Percentiles rank a stretch among this genome's conserved stretches.
Evolutionary conservation across 2,113 vertebrate species (phyloP).

Genomic region (Labeo catla): DNA sequence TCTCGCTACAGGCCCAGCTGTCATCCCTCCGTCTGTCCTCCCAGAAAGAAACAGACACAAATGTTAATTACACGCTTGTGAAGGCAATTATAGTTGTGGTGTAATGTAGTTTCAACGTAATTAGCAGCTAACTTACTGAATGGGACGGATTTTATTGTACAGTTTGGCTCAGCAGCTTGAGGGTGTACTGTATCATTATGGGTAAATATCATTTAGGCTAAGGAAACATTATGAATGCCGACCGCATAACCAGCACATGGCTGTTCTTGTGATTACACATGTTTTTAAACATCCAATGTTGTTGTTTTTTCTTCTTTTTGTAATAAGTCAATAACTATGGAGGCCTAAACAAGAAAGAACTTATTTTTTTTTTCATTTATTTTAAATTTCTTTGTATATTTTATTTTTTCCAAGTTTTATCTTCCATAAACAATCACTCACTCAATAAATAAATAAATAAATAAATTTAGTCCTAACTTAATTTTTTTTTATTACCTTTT

Average conservation of each 20-base stretch:
- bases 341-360: neutral
- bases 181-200: constrained; percentile 24
- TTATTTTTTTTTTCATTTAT: too few species aligned
- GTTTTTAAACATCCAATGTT: neutral
- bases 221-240: constrained; percentile 7
- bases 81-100: constrained; percentile 46
- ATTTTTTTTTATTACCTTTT: too few species aligned
- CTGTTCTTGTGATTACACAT: neutral
- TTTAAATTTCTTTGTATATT: too few species aligned
- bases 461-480: neutral
- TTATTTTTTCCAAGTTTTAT: too few species aligned
- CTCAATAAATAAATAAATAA: too few species aligned
- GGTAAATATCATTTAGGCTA: constrained; percentile 2
- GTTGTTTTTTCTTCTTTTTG: neutral
- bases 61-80: constrained; percentile 32
- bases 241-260: neutral
- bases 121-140: constrained; percentile 43
- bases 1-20: constrained; percentile 68
- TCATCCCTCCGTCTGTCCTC: constrained; percentile 58
- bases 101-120: constrained; percentile 45
- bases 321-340: neutral
- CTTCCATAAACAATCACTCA: too few species aligned
- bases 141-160: constrained; percentile 19
- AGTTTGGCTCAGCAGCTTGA: neutral
- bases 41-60: constrained; percentile 37